Conservation (phyloP, 2,888 invertebrate genomes). For the Stenoptilia bipunctidactyla region DNA sequence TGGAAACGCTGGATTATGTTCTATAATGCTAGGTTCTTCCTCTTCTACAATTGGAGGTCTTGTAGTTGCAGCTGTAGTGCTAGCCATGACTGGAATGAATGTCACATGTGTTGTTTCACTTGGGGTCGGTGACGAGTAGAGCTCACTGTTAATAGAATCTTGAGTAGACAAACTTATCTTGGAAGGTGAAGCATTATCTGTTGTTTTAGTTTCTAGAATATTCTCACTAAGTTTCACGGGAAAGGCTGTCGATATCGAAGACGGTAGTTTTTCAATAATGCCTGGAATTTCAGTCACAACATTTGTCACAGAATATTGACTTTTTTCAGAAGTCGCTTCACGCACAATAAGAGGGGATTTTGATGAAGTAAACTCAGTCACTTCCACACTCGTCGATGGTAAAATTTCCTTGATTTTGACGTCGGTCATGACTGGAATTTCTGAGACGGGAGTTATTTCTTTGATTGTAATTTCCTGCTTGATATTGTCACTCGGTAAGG, state of each 20-base stretch:
- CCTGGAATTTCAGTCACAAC: slow-evolving; percentile 31
- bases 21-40: slow-evolving; percentile 41
- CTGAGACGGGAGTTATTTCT: slow-evolving; percentile 71
- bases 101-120: slow-evolving; percentile 26
- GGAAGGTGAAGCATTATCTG: slow-evolving; percentile 35
- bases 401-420: slow-evolving; percentile 59
- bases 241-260: slow-evolving; percentile 21
- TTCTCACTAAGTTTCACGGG: slow-evolving; percentile 21
- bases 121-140: slow-evolving; percentile 38
- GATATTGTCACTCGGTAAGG: slow-evolving; percentile 30
- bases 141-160: slow-evolving; percentile 41
- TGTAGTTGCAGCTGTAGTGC: slow-evolving; percentile 26
- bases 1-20: slow-evolving; percentile 60
- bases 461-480: slow-evolving; percentile 67
- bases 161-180: slow-evolving; percentile 51
- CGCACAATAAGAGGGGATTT: slow-evolving; percentile 54
- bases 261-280: slow-evolving; percentile 29
- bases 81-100: slow-evolving; percentile 26
- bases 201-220: slow-evolving; percentile 19
- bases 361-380: slow-evolving; percentile 49
- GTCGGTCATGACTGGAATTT: slow-evolving; percentile 53
- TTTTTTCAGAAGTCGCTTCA: slow-evolving; percentile 51
- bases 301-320: slow-evolving; percentile 17
- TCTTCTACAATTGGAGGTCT: slow-evolving; percentile 48
- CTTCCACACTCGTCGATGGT: slow-evolving; percentile 46